Percentiles rank a stretch among this genome's conserved stretches.
Evolutionary conservation across 2,113 vertebrate species (phyloP).

Genomic region (Ciconia boyciana): DNA sequence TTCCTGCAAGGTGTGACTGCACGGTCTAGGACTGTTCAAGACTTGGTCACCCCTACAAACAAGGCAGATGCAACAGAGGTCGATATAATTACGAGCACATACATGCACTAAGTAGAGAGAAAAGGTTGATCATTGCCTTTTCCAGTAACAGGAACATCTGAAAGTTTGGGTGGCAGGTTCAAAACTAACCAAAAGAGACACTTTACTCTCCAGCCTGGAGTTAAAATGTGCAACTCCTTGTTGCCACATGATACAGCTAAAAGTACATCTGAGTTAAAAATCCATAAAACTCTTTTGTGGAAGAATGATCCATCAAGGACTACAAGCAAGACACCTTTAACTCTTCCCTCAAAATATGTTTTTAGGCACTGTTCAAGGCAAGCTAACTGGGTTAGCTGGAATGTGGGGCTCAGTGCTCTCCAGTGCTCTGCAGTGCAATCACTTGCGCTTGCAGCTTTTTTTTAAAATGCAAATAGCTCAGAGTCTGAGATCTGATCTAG

Average conservation of each 20-base stretch:
- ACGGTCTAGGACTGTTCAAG: neutral
- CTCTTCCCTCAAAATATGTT: neutral
- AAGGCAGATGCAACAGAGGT: neutral
- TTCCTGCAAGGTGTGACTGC: neutral
- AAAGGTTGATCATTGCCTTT: neutral
- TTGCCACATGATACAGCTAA: neutral
- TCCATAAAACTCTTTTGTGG: accelerated
- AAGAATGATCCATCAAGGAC: neutral
- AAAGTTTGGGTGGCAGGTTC: neutral
- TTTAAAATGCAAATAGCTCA: neutral
- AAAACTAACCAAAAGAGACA: neutral
- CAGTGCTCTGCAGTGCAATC: neutral
- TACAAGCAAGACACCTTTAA: neutral
- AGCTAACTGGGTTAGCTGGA: neutral
- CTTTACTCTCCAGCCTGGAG: neutral
- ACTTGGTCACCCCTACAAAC: neutral
- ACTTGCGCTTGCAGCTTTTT: neutral
- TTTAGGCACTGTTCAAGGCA: neutral
- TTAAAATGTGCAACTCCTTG: neutral
- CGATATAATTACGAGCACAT: neutral
- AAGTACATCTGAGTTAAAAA: neutral
- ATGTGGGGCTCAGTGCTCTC: neutral
- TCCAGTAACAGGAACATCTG: neutral
- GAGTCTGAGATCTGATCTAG: neutral
- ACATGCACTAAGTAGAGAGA: neutral